phyloP scores from a whole-genome alignment of 2,113 vertebrate species.

The Mirza zaza region DNA sequence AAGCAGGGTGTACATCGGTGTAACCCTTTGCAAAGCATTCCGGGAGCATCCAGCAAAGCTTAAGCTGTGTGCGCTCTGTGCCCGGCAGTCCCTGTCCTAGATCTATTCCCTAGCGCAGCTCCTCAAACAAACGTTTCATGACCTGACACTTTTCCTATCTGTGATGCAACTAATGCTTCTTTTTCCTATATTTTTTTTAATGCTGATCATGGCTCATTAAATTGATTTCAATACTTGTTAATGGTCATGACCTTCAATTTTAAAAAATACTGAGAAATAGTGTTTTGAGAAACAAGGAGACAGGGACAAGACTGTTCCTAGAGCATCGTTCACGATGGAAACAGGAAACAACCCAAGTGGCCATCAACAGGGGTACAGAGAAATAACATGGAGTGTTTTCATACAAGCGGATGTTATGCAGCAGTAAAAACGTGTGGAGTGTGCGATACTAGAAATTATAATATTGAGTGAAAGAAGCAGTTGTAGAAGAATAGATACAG shows the following conservation, averaged over 20 bases:
- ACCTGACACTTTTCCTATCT: no score
- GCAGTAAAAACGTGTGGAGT: background rate
- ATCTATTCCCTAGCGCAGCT: no score
- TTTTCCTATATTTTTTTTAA: background rate
- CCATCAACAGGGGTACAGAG: background rate
- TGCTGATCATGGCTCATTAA: background rate
- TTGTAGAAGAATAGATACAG: no score
- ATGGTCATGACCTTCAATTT: background rate
- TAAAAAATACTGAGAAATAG: background rate
- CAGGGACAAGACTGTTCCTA: no score
- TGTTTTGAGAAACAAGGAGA: background rate
- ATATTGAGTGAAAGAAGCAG: background rate
- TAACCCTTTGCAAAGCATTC: background rate
- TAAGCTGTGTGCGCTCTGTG: background rate
- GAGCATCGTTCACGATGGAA: no score
- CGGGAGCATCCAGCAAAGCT: background rate
- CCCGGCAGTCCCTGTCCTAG: background rate
- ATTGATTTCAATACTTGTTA: no score
- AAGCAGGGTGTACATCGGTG: background rate
- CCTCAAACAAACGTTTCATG: background rate
- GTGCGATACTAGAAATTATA: background rate
- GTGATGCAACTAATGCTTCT: background rate
- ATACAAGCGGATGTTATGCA: no score
- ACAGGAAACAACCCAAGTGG: accelerated
- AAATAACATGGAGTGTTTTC: accelerated